Evolutionary conservation across 2,797 vertebrate genomes (phyloP).

Genomic region (Alectoris magna): DNA sequence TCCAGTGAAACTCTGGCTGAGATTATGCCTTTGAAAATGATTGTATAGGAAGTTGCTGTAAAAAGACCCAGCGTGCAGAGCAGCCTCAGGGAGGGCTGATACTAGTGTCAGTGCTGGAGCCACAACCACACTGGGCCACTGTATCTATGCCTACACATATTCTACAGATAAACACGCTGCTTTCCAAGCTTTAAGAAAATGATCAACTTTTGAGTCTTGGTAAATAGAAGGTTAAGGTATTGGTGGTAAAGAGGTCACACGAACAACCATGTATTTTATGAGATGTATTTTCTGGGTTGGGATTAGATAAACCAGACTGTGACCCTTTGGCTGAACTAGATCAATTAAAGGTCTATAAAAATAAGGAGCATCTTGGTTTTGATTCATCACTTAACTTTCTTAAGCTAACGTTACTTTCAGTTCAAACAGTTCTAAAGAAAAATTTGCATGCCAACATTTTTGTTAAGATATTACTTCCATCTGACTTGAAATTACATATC

Average conservation of each 20-base stretch:
- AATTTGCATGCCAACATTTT: background rate
- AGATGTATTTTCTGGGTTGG: background rate
- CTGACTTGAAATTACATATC: background rate
- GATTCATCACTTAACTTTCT: background rate
- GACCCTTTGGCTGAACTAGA: background rate
- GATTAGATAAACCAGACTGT: background rate
- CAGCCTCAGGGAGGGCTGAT: accelerated
- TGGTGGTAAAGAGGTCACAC: background rate
- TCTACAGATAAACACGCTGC: background rate
- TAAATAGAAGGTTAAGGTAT: background rate
- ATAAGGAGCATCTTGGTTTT: background rate
- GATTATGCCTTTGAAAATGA: background rate
- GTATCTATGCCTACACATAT: no score
- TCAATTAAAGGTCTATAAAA: background rate
- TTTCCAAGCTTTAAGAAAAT: background rate
- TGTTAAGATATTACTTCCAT: background rate
- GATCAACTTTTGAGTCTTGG: background rate
- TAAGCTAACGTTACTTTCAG: background rate
- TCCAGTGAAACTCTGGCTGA: background rate
- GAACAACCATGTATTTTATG: background rate
- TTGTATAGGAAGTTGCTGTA: background rate
- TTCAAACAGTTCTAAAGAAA: background rate
- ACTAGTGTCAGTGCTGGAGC: background rate
- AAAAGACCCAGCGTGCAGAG: background rate
- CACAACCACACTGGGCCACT: background rate